Evolutionary conservation across 2,888 invertebrate species (phyloP).

Genomic region (Pyrrhosoma nymphula): DNA sequence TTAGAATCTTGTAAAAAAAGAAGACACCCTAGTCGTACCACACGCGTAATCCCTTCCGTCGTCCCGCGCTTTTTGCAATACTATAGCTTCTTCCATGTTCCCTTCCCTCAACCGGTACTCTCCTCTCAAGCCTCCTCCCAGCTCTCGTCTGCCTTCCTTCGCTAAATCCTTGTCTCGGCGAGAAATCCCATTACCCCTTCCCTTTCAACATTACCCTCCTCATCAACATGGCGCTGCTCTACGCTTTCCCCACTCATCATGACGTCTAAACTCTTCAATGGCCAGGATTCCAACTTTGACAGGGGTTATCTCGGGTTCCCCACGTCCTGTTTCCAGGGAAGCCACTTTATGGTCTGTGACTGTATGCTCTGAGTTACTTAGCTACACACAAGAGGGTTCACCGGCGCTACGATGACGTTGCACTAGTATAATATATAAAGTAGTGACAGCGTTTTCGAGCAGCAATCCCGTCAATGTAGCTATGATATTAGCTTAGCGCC

Average conservation of each 20-base stretch:
- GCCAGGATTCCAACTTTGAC: neutral
- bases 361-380: too few relatives aligned
- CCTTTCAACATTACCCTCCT: neutral
- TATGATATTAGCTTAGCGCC: too few relatives aligned
- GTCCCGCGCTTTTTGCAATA: neutral
- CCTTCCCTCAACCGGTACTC: slow-evolving; percentile 67
- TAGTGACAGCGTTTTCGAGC: too few relatives aligned
- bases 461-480: too few relatives aligned
- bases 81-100: neutral
- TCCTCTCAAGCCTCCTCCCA: slow-evolving; percentile 38
- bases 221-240: neutral
- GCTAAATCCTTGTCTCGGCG: slow-evolving; percentile 70
- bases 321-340: neutral
- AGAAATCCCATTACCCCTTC: slow-evolving; percentile 70
- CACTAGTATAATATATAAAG: too few relatives aligned
- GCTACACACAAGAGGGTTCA: too few relatives aligned
- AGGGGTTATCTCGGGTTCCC: neutral
- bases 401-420: too few relatives aligned
- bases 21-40: neutral
- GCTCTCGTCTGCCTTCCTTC: slow-evolving; percentile 51
- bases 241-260: neutral
- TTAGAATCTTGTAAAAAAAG: neutral
- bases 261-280: neutral
- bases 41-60: neutral
- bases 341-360: too few relatives aligned